Conservation (phyloP, 2,113 vertebrate species). For the Gobio gobio region DNA sequence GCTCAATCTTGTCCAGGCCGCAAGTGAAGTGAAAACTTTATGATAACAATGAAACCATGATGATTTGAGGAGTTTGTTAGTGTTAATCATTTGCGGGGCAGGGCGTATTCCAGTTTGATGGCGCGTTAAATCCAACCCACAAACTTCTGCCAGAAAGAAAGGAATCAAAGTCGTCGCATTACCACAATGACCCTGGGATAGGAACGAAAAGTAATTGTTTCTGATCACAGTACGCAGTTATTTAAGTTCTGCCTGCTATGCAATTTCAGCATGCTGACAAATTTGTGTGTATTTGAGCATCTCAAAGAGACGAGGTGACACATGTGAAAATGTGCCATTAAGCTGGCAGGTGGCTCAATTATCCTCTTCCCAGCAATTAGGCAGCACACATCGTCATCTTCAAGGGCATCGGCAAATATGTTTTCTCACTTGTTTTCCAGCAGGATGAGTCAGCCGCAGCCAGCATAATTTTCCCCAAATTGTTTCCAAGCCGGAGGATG, state of each 20-base stretch:
- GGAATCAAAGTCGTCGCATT: constrained; percentile 40
- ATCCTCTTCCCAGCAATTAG: constrained; percentile 64
- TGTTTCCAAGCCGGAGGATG: constrained; percentile 52
- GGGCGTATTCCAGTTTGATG: background rate
- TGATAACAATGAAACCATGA: background rate
- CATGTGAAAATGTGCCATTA: constrained; percentile 56
- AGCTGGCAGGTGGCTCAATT: constrained; percentile 63
- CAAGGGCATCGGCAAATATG: constrained; percentile 59
- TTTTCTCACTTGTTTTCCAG: constrained; percentile 57
- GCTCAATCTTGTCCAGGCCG: background rate
- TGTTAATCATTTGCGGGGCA: background rate
- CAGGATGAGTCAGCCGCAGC: constrained; percentile 49
- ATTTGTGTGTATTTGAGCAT: constrained; percentile 56
- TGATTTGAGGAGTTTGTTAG: background rate
- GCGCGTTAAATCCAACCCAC: constrained; percentile 6
- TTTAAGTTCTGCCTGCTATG: constrained; percentile 42
- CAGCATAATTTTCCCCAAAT: constrained; percentile 48
- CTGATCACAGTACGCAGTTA: constrained; percentile 27
- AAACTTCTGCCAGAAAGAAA: constrained; percentile 30
- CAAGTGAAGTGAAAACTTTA: background rate
- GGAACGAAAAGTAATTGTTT: constrained; percentile 34
- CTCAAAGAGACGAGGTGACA: constrained; percentile 56
- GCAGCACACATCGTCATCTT: constrained; percentile 55
- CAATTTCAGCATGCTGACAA: constrained; percentile 46
- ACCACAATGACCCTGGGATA: constrained; percentile 18